These are phyloP conservation scores for Zele albiditarsus DNA, from an alignment of 2,888 invertebrate genomes.

Conservation along the genomic window DNA sequence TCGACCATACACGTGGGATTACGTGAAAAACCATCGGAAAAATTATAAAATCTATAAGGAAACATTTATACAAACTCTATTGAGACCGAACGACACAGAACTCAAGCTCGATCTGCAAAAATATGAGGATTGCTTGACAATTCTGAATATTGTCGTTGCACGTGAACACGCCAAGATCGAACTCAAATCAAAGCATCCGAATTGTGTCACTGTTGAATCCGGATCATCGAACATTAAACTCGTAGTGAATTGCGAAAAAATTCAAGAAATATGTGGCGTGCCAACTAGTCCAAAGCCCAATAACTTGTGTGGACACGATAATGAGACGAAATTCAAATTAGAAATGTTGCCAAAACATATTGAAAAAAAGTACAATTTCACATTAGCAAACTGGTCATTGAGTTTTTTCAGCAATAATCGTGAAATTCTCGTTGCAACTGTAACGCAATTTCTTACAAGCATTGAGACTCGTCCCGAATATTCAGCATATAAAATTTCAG, in stretches of 20 bases:
- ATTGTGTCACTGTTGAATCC: conserved; percentile 67
- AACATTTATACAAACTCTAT: conserved; percentile 81
- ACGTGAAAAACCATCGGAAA: conserved; percentile 80
- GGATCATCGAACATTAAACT: conserved; percentile 71
- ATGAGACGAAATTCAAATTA: conserved; percentile 70
- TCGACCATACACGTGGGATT: conserved; percentile 83
- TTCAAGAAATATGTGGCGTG: conserved; percentile 77
- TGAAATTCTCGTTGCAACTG: conserved; percentile 82
- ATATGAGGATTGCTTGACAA: conserved; percentile 83
- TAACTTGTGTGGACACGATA: conserved; percentile 74
- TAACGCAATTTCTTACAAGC: conserved; percentile 83
- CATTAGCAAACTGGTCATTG: conserved; percentile 82
- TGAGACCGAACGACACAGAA: conserved; percentile 83
- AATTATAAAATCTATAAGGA: conserved; percentile 82
- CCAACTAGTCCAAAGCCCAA: conserved; percentile 77
- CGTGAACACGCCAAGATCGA: conserved; percentile 86
- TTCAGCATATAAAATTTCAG: conserved; percentile 81
- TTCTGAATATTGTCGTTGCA: conserved; percentile 85
- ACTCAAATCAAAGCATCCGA: conserved; percentile 68
- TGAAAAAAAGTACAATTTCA: conserved; percentile 82
- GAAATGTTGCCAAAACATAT: conserved; percentile 78
- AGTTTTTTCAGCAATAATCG: conserved; percentile 79
- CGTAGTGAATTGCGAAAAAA: conserved; percentile 75
- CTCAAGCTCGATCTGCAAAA: conserved; percentile 83
- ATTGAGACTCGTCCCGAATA: conserved; percentile 81